These are phyloP conservation scores for Caenorhabditis japonica DNA, from an alignment of 2,888 invertebrate genomes.

Conservation along the genomic window DNA sequence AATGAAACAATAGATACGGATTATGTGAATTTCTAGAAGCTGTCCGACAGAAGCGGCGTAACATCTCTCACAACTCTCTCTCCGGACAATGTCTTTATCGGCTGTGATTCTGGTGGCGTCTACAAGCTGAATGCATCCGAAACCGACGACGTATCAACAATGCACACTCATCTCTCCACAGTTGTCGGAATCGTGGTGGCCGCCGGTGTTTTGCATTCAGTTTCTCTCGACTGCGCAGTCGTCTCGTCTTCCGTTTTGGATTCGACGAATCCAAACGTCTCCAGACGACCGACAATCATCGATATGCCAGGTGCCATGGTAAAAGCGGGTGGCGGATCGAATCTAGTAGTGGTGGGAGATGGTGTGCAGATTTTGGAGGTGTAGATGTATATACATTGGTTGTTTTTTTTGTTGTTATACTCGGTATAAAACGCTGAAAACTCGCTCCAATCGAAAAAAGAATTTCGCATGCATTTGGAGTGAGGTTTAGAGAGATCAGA, in stretches of 20 bases:
- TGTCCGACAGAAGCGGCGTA: constrained; percentile 30
- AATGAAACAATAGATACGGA: too few relatives aligned
- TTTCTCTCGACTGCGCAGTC: constrained; percentile 31
- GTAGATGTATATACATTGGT: neutral
- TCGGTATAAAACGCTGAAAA: too few relatives aligned
- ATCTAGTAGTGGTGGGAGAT: constrained; percentile 22
- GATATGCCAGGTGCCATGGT: constrained; percentile 44
- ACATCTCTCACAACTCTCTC: constrained; percentile 4
- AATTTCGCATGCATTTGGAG: too few relatives aligned
- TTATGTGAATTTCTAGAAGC: constrained; percentile 11
- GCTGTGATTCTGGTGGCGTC: constrained; percentile 39
- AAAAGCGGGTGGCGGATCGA: constrained; percentile 1
- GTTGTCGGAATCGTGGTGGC: constrained; percentile 31
- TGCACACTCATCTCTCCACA: constrained; percentile 33
- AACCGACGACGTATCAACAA: neutral
- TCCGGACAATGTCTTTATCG: neutral
- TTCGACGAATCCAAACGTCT: neutral
- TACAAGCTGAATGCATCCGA: neutral
- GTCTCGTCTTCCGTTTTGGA: neutral
- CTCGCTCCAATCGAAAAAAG: too few relatives aligned
- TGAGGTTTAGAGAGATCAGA: too few relatives aligned
- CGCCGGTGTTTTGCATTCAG: neutral
- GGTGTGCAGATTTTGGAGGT: constrained; percentile 16
- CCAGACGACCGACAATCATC: constrained; percentile 13
- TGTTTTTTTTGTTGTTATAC: constrained; percentile 1